Base-by-base conservation (phyloP, 2,113 vertebrate species). In the Microtus montanus region DNA sequence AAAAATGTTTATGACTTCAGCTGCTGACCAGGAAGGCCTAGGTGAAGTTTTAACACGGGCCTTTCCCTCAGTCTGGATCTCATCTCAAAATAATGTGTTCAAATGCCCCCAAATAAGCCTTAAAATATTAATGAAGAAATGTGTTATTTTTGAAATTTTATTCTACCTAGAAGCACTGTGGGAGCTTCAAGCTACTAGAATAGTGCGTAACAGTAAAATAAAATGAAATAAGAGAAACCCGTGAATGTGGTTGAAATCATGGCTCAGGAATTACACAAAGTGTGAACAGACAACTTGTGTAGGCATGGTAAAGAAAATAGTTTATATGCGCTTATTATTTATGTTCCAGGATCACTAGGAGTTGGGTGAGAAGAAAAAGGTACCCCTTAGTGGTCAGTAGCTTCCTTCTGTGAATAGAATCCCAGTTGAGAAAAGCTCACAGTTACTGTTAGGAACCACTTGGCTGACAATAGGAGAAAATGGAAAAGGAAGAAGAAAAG, bases 111-210 rank as follows among this genome's bases (percentile, higher is more conserved):
- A 61, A 93, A 87, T 58, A 71, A 86, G 41, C 3, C 47, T 15
- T 15, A 41, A n/a, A 87, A 2, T 64, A 70, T 79, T 85, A 84
- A 12, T 35, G 44, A 96, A 61, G 14, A 47, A 74, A 22, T 44
- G 44, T 74, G 38, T 24, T 22, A 28, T 49, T 92, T 94, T 82
- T 52, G 9, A 93, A 93, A 74, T 75, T 68, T 89, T 83, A 20
- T 52, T 70, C 33, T 87, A 79, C 30, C 19, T 14, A 8, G 30
- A 33, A 91, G 92, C 6, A 89, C 44, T 22, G n/a, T 44, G 12
- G 30, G 13, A n/a, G 4, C 35, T 94, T 92, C 44, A 54, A 96
- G 80, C 15, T 54, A 66, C 49, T 87, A 11, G 10, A 58, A 63
- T 7, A 1, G 22, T 68, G 22, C 0, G 4, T 54, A 17, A 11